Base-by-base conservation (phyloP, 2,113 vertebrate species). In the Typhlomys cinereus region DNA sequence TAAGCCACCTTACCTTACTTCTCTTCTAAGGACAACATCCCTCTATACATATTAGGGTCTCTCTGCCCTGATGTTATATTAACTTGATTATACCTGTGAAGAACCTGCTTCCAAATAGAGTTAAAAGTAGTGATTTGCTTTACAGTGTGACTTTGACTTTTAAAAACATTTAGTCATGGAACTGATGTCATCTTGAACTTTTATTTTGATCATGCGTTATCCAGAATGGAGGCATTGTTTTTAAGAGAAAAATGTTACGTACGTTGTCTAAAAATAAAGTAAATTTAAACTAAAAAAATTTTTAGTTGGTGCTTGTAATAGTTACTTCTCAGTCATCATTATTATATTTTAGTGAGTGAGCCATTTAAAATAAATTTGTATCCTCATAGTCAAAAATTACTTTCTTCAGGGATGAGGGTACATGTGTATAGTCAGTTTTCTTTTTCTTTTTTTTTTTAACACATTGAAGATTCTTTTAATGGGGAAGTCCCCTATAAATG, bases 41-140 rank as follows among this genome's bases (percentile, higher is more conserved):
- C 86, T 75, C 52, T 62, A 34, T 75, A 69, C 74, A 31, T 34
- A 75, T 85, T 48, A 85, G 11, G 0, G 41, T n/a, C 23, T 34
- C 59, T 75, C n/a, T n/a, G n/a, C 36, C 50, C 17, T 83, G 82
- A 87, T 86, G 61, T 50, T 31, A 23, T 89, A 57, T 50, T 91
- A 83, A 82, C 70, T 89, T 80, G 41, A 69, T 89, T 61, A 44
- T 25, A 52, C 54, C 36, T 69, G 20, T 41, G 75, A 80, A 67
- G 57, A 52, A 25, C 74, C 25, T 81, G 11, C 80, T 85, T 75
- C 50, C 64, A 74, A 89, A 73, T 85, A 89, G 80, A 50, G 67
- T 85, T 85, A 79, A 91, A 73, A 91, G 90, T 5, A 48, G 12
- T 81, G 61, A 79, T 92, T 95, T 75, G 34, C 71, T 85, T 48